Evolutionary conservation across 2,797 vertebrate genomes (phyloP), one percentile per base, ranked within the genome.

Genomic region (Coranthus polyacanthus): DNA sequence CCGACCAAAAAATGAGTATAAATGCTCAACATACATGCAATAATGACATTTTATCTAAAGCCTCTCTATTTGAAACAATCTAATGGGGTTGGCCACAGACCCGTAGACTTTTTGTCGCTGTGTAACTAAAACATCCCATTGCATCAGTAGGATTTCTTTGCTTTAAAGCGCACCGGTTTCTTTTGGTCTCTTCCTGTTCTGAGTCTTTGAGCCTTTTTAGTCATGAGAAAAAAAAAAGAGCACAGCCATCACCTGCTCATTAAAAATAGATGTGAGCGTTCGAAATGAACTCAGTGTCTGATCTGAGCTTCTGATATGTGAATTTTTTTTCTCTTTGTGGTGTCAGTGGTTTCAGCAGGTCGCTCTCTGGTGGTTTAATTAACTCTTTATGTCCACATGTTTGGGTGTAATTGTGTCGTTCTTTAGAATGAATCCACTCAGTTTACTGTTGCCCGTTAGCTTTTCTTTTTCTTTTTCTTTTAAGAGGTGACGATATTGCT

Each of bases 151-250:
- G 1, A n/a, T 34, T 2, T 24, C n/a, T 59, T 18, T 12, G 9
- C 45, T 52, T 56, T 10, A 13, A 2, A 26, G 41, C 0, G 0
- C 7, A 12, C 41, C 21, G 44, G 21, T 51, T 60, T 49, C 32
- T 49, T 44, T 1, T 15, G 21, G 22, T 46, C 41, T 66, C 34
- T 3, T 60, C 6, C 21, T 21, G n/a, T 15, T 68, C 2, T n/a
- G 29, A 67, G 71, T 10, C 66, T 71, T 74, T 70, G 65, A 72
- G 68, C 42, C 24, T 42, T n/a, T 42, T 18, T 2, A 7, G 15
- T 56, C 36, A 11, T 0, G 39, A 64, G 51, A 7, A 5, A 1
- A 32, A 0, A 32, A 0, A 34, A 7, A 15, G 21, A 49, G 12
- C 12, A 0, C 38, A 34, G 12, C 15, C 15, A 5, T 43, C 62